Percentiles rank a stretch among this genome's conserved stretches.
Conservation (phyloP, 2,888 invertebrate species). For the Miltochrista miniata region DNA sequence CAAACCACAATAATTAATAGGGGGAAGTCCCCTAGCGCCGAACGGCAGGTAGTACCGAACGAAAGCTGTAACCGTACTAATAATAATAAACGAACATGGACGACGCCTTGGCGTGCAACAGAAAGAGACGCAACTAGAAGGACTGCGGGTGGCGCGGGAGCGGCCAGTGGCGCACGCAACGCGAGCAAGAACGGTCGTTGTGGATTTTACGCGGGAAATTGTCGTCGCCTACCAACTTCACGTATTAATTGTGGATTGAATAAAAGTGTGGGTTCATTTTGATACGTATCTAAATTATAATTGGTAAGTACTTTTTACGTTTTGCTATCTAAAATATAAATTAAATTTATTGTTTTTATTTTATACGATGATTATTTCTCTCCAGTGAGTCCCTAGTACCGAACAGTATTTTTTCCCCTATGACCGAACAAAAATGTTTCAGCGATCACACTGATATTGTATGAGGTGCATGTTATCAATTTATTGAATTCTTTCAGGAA, state of each 20-base stretch:
- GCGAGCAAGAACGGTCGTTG: background rate
- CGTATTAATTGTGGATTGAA: background rate
- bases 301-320: background rate
- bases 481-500: background rate
- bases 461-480: background rate
- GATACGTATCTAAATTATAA: background rate
- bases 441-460: background rate
- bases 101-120: background rate
- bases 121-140: background rate
- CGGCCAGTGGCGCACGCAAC: background rate
- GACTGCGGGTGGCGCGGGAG: background rate
- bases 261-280: background rate
- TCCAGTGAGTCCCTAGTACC: background rate
- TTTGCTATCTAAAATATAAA: too few relatives aligned
- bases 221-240: background rate
- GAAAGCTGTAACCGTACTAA: background rate
- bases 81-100: background rate
- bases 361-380: background rate
- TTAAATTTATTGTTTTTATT: background rate
- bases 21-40: background rate
- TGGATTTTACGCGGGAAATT: background rate
- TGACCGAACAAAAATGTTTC: background rate
- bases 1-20: too few relatives aligned
- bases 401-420: background rate
- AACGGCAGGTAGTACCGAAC: constrained; percentile 1